Percentiles rank a stretch among this genome's conserved stretches.
phyloP scores from a whole-genome alignment of 1,140 invertebrate genomes.

The Euschistus heros region DNA sequence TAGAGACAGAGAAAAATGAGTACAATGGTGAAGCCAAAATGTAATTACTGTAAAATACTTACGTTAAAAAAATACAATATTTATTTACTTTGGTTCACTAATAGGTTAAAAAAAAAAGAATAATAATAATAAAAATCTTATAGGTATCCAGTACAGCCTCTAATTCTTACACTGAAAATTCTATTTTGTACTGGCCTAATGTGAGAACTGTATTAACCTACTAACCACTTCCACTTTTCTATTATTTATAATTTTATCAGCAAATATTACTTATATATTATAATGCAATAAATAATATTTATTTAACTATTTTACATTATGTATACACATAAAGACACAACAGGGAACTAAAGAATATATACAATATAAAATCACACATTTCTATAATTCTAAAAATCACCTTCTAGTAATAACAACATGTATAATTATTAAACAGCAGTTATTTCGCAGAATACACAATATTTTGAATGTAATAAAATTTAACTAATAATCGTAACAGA shows the following conservation, averaged over 20 bases:
- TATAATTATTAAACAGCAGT: background rate
- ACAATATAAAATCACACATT: constrained; percentile 8
- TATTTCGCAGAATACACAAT: background rate
- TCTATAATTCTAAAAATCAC: constrained; percentile 7
- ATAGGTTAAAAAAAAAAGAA: background rate
- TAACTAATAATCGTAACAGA: too few species aligned
- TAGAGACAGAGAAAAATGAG: too few species aligned
- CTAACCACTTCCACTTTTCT: constrained; percentile 4
- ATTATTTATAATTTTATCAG: constrained; percentile 5
- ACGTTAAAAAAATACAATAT: constrained; percentile 5
- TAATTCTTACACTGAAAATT: constrained; percentile 1
- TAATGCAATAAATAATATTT: constrained; percentile 14
- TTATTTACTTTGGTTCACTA: constrained; percentile 13
- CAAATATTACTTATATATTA: constrained; percentile 1
- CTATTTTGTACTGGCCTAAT: constrained; percentile 16
- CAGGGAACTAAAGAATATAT: constrained; percentile 12
- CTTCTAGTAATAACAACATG: constrained; percentile 4
- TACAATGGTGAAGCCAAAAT: background rate
- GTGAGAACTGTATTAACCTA: background rate
- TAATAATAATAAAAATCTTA: background rate
- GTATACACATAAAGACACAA: constrained; percentile 17
- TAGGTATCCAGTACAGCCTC: background rate
- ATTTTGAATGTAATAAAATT: too few species aligned
- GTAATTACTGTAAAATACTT: constrained; percentile 8
- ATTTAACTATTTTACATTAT: constrained; percentile 15